A percentile compares a stretch with the other conserved stretches of the same genome.
These are phyloP conservation scores for Brachyhypopomus occidentalis DNA, from an alignment of 2,113 vertebrate species.

Conservation along the genomic window DNA sequence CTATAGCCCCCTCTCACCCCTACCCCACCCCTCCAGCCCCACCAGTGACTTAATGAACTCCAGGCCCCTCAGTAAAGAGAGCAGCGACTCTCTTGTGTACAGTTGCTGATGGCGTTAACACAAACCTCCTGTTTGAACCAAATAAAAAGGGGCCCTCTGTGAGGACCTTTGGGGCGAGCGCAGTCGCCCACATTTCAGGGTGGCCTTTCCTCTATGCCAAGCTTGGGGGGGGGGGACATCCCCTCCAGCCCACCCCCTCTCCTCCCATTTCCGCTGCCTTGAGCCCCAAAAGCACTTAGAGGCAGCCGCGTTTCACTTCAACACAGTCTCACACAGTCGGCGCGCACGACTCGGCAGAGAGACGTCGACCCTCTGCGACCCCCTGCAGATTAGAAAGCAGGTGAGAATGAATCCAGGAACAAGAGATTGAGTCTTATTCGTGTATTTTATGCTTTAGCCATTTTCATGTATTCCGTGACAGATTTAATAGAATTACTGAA, in stretches of 20 bases:
- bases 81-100: slow-evolving; percentile 53
- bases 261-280: slow-evolving; percentile 40
- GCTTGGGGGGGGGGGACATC: slow-evolving; percentile 15
- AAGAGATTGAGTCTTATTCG: neutral
- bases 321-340: neutral
- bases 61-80: slow-evolving; percentile 49
- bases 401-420: slow-evolving; percentile 7
- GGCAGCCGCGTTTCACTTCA: slow-evolving; percentile 1
- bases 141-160: slow-evolving; percentile 57
- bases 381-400: slow-evolving; percentile 9
- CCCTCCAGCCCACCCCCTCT: slow-evolving; percentile 12
- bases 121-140: slow-evolving; percentile 63
- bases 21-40: slow-evolving; percentile 22
- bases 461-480: too few species aligned
- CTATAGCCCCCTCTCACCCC: slow-evolving; percentile 6
- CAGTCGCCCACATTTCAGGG: slow-evolving; percentile 31
- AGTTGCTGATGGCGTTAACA: slow-evolving; percentile 55
- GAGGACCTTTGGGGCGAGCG: slow-evolving; percentile 48
- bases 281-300: slow-evolving; percentile 13
- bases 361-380: neutral
- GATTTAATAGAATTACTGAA: too few species aligned
- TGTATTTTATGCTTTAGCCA: too few species aligned
- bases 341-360: neutral
- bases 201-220: slow-evolving; percentile 29
- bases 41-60: slow-evolving; percentile 53